These are phyloP conservation scores for Camelus dromedarius DNA, from an alignment of 2,113 vertebrate species.

Conservation along the genomic window DNA sequence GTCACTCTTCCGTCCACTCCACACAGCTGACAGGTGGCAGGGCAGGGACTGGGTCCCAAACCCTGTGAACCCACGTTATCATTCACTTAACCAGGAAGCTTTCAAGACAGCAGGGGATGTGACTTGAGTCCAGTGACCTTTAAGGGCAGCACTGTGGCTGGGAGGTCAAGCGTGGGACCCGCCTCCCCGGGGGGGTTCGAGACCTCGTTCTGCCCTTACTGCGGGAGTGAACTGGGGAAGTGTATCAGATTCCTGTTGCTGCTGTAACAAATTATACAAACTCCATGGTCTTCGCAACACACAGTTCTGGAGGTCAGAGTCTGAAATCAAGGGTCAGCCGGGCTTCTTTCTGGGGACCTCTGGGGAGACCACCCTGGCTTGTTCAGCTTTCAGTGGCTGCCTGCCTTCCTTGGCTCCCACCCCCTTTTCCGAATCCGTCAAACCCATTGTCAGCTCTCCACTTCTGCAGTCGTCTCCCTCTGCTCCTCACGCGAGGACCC, in stretches of 20 bases:
- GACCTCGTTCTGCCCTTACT: background rate
- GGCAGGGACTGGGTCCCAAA: background rate
- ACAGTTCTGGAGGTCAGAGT: background rate
- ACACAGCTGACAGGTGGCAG: background rate
- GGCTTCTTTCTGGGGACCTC: background rate
- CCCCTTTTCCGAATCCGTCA: background rate
- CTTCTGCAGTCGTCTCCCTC: background rate
- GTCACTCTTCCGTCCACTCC: fast-evolving
- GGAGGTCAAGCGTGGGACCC: background rate
- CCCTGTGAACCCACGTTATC: fast-evolving
- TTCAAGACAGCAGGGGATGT: background rate
- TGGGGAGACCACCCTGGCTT: background rate
- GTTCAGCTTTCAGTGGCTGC: background rate
- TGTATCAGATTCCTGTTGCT: fast-evolving
- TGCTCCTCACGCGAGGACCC: no score
- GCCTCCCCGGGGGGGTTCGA: background rate
- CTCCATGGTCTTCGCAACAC: fast-evolving
- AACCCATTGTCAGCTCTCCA: background rate
- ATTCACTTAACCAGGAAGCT: fast-evolving
- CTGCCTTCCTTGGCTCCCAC: background rate
- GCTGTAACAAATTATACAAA: no score
- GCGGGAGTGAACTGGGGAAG: background rate
- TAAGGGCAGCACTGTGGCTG: fast-evolving
- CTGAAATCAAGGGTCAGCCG: background rate
- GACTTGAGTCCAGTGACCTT: background rate